phyloP scores from a whole-genome alignment of 2,797 vertebrate genomes.

The Buphagus erythrorhynchus region DNA sequence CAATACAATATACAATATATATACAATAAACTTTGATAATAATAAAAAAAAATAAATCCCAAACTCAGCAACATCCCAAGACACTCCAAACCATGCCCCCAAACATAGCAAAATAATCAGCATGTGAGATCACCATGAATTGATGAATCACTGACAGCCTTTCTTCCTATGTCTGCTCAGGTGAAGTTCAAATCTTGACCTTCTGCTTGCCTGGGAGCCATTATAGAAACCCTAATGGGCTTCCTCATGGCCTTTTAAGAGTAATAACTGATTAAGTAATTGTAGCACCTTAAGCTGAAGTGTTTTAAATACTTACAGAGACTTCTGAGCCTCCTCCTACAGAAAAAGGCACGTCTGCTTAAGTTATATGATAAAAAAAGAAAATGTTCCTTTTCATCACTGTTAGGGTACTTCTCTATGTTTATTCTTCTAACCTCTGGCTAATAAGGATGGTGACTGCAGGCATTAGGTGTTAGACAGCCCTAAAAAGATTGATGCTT shows the following conservation, averaged over 20 bases:
- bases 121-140: not conserved
- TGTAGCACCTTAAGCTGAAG: not conserved
- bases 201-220: not conserved
- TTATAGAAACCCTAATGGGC: not conserved
- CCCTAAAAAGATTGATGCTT: not conserved
- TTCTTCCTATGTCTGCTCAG: not conserved
- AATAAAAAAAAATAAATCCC: not conserved
- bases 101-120: not conserved
- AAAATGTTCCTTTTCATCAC: not conserved
- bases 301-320: conserved; percentile 18
- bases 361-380: not conserved
- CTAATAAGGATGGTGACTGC: not conserved
- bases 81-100: not conserved
- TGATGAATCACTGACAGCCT: not conserved
- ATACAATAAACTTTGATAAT: not conserved
- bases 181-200: conserved; percentile 2
- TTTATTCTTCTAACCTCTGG: not conserved
- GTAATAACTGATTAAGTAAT: not conserved
- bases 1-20: too few relatives aligned
- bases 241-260: conserved; percentile 19
- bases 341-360: not conserved
- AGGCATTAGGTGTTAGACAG: not conserved
- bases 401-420: not conserved
- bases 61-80: not conserved
- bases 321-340: not conserved